Conservation (phyloP, 2,888 invertebrate genomes). For the Acleris literana region DNA sequence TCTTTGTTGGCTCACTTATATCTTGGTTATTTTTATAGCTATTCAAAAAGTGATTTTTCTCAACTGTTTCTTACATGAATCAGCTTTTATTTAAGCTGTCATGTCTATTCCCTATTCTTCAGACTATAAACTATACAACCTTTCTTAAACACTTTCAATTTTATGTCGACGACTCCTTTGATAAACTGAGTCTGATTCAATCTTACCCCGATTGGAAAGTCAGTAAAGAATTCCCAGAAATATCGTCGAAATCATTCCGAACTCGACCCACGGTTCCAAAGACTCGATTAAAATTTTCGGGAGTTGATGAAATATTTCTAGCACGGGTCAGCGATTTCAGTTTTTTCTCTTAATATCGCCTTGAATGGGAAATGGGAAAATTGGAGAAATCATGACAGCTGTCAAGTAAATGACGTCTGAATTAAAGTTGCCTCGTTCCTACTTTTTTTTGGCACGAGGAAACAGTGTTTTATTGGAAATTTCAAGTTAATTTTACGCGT, state of each 20-base stretch:
- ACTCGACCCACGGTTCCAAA: background rate
- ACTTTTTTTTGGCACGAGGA: background rate
- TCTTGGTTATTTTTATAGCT: too few relatives aligned
- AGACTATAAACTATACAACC: too few relatives aligned
- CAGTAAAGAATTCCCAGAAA: constrained; percentile 2
- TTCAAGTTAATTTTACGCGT: too few relatives aligned
- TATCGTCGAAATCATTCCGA: background rate
- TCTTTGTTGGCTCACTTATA: too few relatives aligned
- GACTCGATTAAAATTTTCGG: constrained; percentile 6
- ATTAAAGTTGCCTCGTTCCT: background rate
- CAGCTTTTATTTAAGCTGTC: too few relatives aligned
- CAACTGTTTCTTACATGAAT: too few relatives aligned
- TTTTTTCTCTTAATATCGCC: background rate
- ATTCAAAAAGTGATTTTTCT: too few relatives aligned
- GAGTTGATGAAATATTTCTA: constrained; percentile 9
- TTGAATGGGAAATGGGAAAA: background rate
- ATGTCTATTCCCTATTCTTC: too few relatives aligned
- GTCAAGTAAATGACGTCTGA: background rate
- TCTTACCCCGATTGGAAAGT: background rate
- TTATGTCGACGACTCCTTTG: too few relatives aligned
- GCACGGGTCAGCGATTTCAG: background rate
- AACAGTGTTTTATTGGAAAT: background rate
- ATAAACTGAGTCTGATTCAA: background rate
- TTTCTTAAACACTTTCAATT: too few relatives aligned
- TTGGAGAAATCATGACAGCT: background rate